phyloP scores from a whole-genome alignment of 2,797 vertebrate genomes.

The Tokudaia tokunoshimensis region DNA sequence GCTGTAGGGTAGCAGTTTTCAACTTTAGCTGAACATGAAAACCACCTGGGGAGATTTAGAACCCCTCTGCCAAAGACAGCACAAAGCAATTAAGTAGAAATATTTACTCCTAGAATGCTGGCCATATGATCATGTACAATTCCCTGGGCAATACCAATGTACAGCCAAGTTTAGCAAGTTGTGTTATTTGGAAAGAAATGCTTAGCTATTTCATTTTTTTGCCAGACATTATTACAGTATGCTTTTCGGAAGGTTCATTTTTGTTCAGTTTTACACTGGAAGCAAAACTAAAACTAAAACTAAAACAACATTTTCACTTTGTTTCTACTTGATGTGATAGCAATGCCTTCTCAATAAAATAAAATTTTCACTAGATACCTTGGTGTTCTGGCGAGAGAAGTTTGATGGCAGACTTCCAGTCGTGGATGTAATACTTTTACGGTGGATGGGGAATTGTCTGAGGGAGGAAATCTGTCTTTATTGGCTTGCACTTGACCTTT shows the following conservation, averaged over 20 bases:
- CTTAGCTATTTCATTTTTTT: neutral
- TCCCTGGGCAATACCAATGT: slow-evolving; percentile 27
- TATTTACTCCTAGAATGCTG: neutral
- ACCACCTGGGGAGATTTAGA: slow-evolving; percentile 31
- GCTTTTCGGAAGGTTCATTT: neutral
- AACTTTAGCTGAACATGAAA: neutral
- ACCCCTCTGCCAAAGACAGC: neutral
- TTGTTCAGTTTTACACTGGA: slow-evolving; percentile 44
- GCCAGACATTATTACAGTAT: slow-evolving; percentile 1
- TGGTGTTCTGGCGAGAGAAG: neutral
- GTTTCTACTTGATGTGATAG: neutral
- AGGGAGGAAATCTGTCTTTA: neutral
- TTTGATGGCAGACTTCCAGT: neutral
- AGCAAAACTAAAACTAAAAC: neutral
- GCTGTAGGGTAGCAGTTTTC: neutral
- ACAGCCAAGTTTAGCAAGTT: slow-evolving; percentile 27
- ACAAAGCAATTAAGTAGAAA: slow-evolving; percentile 50
- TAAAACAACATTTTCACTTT: neutral
- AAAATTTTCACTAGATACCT: neutral
- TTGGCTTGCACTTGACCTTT: neutral
- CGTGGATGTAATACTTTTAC: neutral
- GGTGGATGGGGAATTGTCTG: neutral
- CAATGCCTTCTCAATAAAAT: neutral
- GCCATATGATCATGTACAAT: neutral
- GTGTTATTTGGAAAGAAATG: neutral